phyloP scores from a whole-genome alignment of 2,113 vertebrate genomes.

The Tragulus kanchil region DNA sequence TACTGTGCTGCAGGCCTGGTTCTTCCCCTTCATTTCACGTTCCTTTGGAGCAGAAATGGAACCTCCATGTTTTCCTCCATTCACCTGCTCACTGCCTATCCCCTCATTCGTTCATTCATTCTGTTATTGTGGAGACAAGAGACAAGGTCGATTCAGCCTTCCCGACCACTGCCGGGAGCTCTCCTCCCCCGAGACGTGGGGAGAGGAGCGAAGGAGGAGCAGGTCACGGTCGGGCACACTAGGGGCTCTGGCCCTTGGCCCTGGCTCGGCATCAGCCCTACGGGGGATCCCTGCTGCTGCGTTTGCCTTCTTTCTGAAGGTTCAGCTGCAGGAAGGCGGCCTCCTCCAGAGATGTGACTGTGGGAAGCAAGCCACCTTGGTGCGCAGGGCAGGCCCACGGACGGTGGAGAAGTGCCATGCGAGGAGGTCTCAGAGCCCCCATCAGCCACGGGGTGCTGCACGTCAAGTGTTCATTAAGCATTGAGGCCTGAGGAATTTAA shows the following conservation, averaged over 20 bases:
- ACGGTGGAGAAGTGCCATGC: neutral
- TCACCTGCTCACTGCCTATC: neutral
- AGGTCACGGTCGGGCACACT: neutral
- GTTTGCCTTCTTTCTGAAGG: neutral
- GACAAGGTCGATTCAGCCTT: neutral
- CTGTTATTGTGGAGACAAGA: neutral
- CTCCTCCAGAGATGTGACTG: neutral
- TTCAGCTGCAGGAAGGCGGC: neutral
- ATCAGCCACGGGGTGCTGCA: accelerated
- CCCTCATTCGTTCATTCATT: neutral
- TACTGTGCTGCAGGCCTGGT: neutral
- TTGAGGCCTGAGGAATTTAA: neutral
- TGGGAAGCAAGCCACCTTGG: neutral
- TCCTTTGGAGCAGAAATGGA: neutral
- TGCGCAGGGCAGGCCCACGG: neutral
- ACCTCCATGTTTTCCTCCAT: neutral
- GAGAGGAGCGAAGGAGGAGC: neutral
- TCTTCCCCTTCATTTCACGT: neutral
- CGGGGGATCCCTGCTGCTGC: neutral
- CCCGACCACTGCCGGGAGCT: neutral
- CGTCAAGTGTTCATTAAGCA: neutral
- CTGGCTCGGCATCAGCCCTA: neutral
- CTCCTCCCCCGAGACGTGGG: neutral
- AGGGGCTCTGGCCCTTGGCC: neutral
- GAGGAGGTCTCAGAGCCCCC: neutral